Percentiles rank a stretch among this genome's conserved stretches.
These are phyloP conservation scores for Pseudopleuronectes americanus DNA, from an alignment of 2,797 vertebrate genomes.

Conservation along the genomic window DNA sequence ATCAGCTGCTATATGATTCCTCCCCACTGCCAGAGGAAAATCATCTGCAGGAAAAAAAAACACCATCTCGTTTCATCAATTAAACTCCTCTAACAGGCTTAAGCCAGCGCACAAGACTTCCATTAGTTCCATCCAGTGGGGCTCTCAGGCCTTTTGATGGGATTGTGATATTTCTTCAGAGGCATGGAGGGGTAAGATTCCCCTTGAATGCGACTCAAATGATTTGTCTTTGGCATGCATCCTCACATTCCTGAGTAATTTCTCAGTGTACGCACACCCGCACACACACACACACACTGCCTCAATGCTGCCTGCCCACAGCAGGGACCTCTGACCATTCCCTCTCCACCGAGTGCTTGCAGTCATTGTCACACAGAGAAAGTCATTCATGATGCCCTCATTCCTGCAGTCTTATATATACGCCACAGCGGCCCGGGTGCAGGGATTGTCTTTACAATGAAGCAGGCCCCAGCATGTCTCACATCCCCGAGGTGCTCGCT, in stretches of 20 bases:
- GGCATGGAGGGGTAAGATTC: constrained; percentile 65
- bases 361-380: constrained; percentile 81
- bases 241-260: constrained; percentile 82
- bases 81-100: constrained; percentile 67
- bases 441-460: constrained; percentile 62
- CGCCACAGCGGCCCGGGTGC: constrained; percentile 68
- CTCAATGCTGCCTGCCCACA: constrained; percentile 40
- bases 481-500: constrained; percentile 59
- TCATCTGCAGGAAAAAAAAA: constrained; percentile 17
- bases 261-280: constrained; percentile 62
- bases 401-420: constrained; percentile 75
- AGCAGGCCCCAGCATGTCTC: constrained; percentile 75
- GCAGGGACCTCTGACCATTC: constrained; percentile 72
- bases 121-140: constrained; percentile 72
- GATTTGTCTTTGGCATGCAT: constrained; percentile 81
- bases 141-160: constrained; percentile 74
- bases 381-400: constrained; percentile 79
- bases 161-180: constrained; percentile 74
- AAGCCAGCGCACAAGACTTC: constrained; percentile 77
- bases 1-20: constrained; percentile 37
- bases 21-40: constrained; percentile 46
- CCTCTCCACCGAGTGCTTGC: constrained; percentile 61
- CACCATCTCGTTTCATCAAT: constrained; percentile 40
- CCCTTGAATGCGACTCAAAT: constrained; percentile 74
- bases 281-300: constrained; percentile 11